These are phyloP conservation scores for Podarcis lilfordi DNA, from an alignment of 2,797 vertebrate species.

Conservation along the genomic window DNA sequence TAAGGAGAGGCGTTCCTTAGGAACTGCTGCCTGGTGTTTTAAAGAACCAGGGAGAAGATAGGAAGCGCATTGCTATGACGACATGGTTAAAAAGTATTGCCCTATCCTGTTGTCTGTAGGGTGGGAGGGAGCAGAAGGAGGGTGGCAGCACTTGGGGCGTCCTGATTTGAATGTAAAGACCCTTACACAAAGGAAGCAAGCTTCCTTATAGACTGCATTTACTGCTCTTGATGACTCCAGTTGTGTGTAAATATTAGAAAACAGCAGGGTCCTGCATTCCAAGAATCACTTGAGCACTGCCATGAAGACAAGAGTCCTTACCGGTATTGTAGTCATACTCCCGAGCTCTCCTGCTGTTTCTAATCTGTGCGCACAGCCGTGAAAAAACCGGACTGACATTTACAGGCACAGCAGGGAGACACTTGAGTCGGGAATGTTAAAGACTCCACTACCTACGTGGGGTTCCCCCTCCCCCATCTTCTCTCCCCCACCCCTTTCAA, in stretches of 20 bases:
- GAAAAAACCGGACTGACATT: conserved; percentile 99
- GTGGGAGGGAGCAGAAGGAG: not conserved
- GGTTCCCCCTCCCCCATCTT: not conserved
- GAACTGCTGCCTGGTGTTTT: conserved; percentile 34
- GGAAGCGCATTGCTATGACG: not conserved
- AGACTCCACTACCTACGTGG: conserved; percentile 89
- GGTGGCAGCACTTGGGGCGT: conserved; percentile 56
- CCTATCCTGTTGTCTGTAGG: conserved; percentile 16
- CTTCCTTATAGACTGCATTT: conserved; percentile 80
- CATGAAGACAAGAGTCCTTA: conserved; percentile 92
- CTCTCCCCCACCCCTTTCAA: conserved; percentile 72
- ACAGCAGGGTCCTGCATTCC: conserved; percentile 92
- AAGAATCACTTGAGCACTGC: conserved; percentile 90
- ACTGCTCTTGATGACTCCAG: conserved; percentile 87
- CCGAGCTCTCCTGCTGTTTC: conserved; percentile 93
- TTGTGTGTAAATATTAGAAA: conserved; percentile 99
- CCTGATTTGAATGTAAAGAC: conserved; percentile 74
- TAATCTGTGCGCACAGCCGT: conserved; percentile 97
- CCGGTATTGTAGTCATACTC: conserved; percentile 93
- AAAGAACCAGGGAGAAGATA: conserved; percentile 25
- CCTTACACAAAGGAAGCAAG: conserved; percentile 76
- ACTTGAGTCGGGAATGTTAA: conserved; percentile 96
- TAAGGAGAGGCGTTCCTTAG: not conserved
- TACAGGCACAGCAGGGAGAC: conserved; percentile 95
- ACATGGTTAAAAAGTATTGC: conserved; percentile 18